phyloP scores from a whole-genome alignment of 2,797 vertebrate genomes.

The Leptodactylus fallax region DNA sequence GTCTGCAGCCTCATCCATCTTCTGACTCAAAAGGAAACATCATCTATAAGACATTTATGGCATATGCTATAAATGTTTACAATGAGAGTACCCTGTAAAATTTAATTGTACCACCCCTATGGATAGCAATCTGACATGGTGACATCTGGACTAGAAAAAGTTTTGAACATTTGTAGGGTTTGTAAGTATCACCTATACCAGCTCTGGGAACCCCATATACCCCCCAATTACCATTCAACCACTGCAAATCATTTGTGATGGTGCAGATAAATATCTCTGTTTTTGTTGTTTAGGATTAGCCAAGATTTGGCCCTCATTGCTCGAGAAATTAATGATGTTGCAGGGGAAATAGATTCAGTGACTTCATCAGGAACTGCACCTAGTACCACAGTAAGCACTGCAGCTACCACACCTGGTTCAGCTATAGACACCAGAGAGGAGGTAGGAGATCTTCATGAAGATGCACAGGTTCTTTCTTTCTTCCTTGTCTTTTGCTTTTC shows the following conservation, averaged over 20 bases:
- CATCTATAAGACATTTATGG: no score
- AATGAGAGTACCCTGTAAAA: no score
- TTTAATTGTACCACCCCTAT: no score
- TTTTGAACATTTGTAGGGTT: no score
- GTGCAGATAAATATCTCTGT: neutral
- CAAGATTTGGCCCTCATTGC: slow-evolving; percentile 99
- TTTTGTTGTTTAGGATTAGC: slow-evolving; percentile 87
- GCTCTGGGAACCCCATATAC: no score
- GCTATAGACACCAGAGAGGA: slow-evolving; percentile 99
- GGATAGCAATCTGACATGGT: no score
- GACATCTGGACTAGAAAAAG: no score
- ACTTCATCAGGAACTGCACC: slow-evolving; percentile 97
- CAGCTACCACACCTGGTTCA: slow-evolving; percentile 97
- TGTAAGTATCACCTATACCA: no score
- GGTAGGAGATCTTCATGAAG: slow-evolving; percentile 92
- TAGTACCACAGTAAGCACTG: slow-evolving; percentile 98
- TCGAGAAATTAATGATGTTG: slow-evolving; percentile 98
- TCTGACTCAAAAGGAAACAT: no score
- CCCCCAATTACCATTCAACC: neutral
- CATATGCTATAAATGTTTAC: no score
- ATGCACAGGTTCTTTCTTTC: slow-evolving; percentile 88
- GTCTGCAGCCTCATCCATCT: no score
- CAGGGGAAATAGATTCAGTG: slow-evolving; percentile 99
- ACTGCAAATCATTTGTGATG: neutral
- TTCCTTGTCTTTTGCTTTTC: slow-evolving; percentile 65